Base-by-base conservation (phyloP, 2,113 vertebrate species). In the Stomatorhinus ivindoensis region DNA sequence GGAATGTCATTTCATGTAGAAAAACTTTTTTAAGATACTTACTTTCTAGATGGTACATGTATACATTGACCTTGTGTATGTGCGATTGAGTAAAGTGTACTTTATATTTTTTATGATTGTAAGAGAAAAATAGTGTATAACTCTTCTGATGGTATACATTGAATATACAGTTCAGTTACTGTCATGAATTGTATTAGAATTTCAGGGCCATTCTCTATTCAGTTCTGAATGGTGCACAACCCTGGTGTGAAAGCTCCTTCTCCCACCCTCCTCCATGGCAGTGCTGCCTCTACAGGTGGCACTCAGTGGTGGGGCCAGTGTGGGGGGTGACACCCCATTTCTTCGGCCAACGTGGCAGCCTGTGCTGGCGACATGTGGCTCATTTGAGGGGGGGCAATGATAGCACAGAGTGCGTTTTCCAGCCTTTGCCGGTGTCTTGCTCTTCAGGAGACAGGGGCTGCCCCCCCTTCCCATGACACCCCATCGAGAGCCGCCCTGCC, bases 351-450 rank as follows among this genome's bases (percentile, higher is more conserved):
- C 93, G 93, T 93, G 93, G 93, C 93, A 93, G 95, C 95, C 95
- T 94, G 94, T 94, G 94, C 94, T 92, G 93, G 94, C 17, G 94
- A 96, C 95, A 96, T 95, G 95, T 96, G 96, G 95, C 95, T 94
- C 94, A 94, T 95, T 95, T 96, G 95, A 95, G 94, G 92, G 94
- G 95, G 94, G 93, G 95, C 35, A 82, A 93, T 94, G 95, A 95
- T 95, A 94, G 94, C 94, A 93, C 94, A 95, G 95, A 96, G 92
- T 95, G 94, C 94, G 95, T 95, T 94, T 61, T 69, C 93, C 94
- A 94, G 95, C 95, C 95, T 92, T 94, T 90, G 95, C 94, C 94
- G 95, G 95, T 95, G 94, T 95, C 95, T 95, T 93, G 94, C 93
- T 95, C 42, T 95, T 95, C 94, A 95, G 95, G 94, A 93, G 95